phyloP scores from a whole-genome alignment of 2,888 invertebrate genomes.

The Drosophila hawaiiensis region DNA sequence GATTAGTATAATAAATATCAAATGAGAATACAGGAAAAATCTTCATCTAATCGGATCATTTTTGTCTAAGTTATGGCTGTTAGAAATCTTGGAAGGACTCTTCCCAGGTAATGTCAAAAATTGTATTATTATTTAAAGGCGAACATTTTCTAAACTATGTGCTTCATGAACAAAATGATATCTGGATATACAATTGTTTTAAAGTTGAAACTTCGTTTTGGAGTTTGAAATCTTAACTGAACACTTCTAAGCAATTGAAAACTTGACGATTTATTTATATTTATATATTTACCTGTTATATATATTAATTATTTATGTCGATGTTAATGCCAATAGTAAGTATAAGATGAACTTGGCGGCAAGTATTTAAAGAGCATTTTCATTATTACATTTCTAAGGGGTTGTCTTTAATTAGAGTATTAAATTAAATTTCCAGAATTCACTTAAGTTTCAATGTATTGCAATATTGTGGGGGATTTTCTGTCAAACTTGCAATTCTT shows the following conservation, averaged over 20 bases:
- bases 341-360: not conserved
- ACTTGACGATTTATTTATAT: not conserved
- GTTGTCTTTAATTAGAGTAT: not conserved
- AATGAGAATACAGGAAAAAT: not conserved
- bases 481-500: not conserved
- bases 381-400: not conserved
- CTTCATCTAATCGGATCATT: fast-evolving
- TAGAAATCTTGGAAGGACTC: not conserved
- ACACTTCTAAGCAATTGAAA: not conserved
- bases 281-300: not conserved
- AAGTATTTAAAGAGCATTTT: not conserved
- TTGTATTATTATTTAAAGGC: no score
- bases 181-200: not conserved
- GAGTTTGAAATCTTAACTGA: not conserved
- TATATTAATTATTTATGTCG: not conserved
- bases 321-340: not conserved
- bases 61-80: not conserved
- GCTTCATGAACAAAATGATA: not conserved
- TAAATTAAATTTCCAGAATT: not conserved
- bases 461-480: fast-evolving
- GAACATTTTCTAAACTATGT: not conserved
- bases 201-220: fast-evolving
- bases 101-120: no score
- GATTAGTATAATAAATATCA: not conserved
- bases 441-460: not conserved